A percentile compares a stretch with the other conserved stretches of the same genome.
Evolutionary conservation across 2,113 vertebrate genomes (phyloP).

Genomic region (Nerophis lumbriciformis): DNA sequence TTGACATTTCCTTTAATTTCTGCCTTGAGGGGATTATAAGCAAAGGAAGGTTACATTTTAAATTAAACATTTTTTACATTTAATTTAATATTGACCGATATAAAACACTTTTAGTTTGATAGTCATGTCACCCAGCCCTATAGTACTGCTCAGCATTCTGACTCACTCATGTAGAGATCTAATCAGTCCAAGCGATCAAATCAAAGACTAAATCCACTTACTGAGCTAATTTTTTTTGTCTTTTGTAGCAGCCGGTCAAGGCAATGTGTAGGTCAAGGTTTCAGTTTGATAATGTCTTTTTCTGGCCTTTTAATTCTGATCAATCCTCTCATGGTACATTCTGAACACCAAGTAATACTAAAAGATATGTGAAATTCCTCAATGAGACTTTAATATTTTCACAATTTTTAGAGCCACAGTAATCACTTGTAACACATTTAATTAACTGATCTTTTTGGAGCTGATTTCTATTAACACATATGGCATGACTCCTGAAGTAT

Average conservation of each 20-base stretch:
- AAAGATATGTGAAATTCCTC: not conserved
- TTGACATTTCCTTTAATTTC: too few relatives aligned
- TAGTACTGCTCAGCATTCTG: constrained; percentile 34
- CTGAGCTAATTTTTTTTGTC: constrained; percentile 21
- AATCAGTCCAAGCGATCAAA: constrained; percentile 46
- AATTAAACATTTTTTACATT: too few relatives aligned
- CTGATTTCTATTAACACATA: too few relatives aligned
- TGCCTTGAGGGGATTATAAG: too few relatives aligned
- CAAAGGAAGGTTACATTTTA: too few relatives aligned
- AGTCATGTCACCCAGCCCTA: not conserved
- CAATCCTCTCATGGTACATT: constrained; percentile 23
- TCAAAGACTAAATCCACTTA: constrained; percentile 26
- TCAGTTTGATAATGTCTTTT: constrained; percentile 37
- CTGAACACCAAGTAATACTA: constrained; percentile 4
- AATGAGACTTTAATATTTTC: too few relatives aligned
- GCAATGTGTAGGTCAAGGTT: constrained; percentile 45
- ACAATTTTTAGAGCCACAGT: too few relatives aligned
- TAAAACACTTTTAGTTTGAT: too few relatives aligned
- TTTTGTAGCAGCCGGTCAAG: constrained; percentile 20
- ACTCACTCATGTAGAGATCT: constrained; percentile 21
- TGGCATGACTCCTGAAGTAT: too few relatives aligned
- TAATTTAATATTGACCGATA: too few relatives aligned
- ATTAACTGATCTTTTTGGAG: too few relatives aligned
- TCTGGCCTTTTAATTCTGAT: constrained; percentile 35
- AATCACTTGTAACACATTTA: too few relatives aligned